Conservation (phyloP, 2,797 vertebrate species). For the Gobio occitaniae region DNA sequence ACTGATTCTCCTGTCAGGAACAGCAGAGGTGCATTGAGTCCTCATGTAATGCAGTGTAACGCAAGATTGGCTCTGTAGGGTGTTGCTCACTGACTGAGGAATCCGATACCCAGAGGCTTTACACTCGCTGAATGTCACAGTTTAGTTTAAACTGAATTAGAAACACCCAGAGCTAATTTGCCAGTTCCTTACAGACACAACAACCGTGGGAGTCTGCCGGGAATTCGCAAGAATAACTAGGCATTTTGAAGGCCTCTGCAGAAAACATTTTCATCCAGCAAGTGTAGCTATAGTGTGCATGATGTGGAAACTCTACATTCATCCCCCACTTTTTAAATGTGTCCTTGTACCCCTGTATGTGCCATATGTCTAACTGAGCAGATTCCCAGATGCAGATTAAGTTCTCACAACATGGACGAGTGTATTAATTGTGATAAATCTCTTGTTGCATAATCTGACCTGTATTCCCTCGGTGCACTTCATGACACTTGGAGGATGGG, state of each 20-base stretch:
- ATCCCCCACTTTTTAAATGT: neutral
- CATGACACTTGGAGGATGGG: conserved; percentile 38
- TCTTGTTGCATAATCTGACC: conserved; percentile 37
- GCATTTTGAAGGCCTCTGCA: conserved; percentile 14
- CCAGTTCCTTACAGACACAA: conserved; percentile 41
- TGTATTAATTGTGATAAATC: conserved; percentile 46
- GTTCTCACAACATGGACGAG: conserved; percentile 33
- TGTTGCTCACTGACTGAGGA: neutral
- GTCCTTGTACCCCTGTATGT: neutral
- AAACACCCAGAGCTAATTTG: conserved; percentile 17
- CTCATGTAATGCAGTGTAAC: neutral
- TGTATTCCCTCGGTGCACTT: conserved; percentile 30
- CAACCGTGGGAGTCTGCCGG: conserved; percentile 34
- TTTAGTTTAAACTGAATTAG: conserved; percentile 25
- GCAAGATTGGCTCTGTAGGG: neutral
- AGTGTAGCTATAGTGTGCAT: neutral
- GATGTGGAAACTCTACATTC: neutral
- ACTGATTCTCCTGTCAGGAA: conserved; percentile 25
- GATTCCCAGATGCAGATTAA: conserved; percentile 33
- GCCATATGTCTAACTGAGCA: conserved; percentile 14
- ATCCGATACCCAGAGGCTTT: conserved; percentile 1
- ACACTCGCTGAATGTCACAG: neutral
- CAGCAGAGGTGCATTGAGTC: neutral
- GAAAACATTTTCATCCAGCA: conserved; percentile 3
- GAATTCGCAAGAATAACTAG: conserved; percentile 44